A percentile compares a stretch with the other conserved stretches of the same genome.
These are phyloP conservation scores for Gnathonemus echidnorhynchus DNA, from an alignment of 2,113 vertebrate genomes.

Conservation along the genomic window DNA sequence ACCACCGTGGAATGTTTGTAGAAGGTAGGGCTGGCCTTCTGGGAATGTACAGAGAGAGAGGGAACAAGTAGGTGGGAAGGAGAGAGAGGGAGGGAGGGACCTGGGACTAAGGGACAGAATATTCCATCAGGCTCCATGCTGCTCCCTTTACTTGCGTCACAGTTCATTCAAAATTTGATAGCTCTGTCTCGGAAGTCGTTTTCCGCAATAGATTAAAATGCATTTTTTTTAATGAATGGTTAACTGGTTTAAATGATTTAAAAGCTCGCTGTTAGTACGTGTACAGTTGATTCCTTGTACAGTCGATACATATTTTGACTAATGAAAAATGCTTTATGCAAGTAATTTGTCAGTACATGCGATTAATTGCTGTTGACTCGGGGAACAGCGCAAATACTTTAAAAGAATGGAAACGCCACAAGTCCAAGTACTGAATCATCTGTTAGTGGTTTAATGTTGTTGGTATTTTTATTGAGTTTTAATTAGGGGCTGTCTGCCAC, in stretches of 20 bases:
- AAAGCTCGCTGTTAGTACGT: background rate
- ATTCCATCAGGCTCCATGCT: slow-evolving; percentile 3
- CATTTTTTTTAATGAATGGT: background rate
- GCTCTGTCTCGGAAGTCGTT: background rate
- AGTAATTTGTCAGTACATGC: background rate
- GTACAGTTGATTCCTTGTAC: background rate
- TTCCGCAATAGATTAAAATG: background rate
- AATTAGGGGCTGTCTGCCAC: background rate
- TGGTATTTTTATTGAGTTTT: background rate
- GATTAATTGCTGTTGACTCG: background rate
- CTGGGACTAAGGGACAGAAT: slow-evolving; percentile 31
- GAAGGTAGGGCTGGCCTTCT: slow-evolving; percentile 46
- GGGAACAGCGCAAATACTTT: background rate
- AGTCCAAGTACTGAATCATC: background rate
- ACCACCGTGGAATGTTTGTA: slow-evolving; percentile 43
- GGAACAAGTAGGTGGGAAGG: background rate
- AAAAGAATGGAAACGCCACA: background rate
- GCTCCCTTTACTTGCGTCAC: background rate
- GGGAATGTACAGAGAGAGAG: slow-evolving; percentile 42
- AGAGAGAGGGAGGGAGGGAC: background rate
- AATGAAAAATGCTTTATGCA: background rate
- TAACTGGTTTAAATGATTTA: background rate
- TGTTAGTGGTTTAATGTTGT: background rate
- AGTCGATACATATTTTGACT: background rate
- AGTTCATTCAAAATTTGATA: background rate